Evolutionary conservation across 2,888 invertebrate genomes (phyloP), one percentile per base, ranked within the genome.

Genomic region (Synanthedon formicaeformis): DNA sequence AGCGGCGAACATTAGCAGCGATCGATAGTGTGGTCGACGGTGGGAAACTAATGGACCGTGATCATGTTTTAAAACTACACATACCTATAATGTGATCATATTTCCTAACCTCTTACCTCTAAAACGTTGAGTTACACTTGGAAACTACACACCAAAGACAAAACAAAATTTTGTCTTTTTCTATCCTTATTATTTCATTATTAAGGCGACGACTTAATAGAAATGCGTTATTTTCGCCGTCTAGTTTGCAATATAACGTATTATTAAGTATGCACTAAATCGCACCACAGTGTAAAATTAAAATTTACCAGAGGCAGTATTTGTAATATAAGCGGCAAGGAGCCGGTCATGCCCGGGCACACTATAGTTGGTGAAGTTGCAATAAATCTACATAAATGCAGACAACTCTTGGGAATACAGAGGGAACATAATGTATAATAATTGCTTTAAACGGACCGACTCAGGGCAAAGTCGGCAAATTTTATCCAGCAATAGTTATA

Each of bases 341-440:
- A 45, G 45, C 8, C 45, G 45, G 45, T 45, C 45, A 14, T 45
- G n/a, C 45, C 45, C 45, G 14, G 45, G 45, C 45, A 45, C 45
- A 45, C 13, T 45, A 45, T 45, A 45, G 45, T 45, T 45, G 45
- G 12, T 45, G 45, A 45, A 45, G 64, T 71, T 66, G 69, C 65
- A 61, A 71, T 77, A 73, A 70, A 75, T 76, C 72, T 74, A 67
- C 73, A 75, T 78, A 72, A 75, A 74, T 64, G 73, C 69, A 70
- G 68, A 71, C 70, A 70, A 69, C 72, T 67, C 62, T 56, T 53
- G 61, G 64, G 64, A 64, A 66, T 55, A 61, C 62, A 56, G 60
- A 51, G 60, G 61, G 65, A 69, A 60, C 62, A 66, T 73, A 74
- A 77, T 75, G 71, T 66, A 76, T 70, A 75, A 72, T 73, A 71